Evolutionary conservation across 2,113 vertebrate species (phyloP), one percentile per base, ranked within the genome.

Genomic region (Oreochromis spilurus): DNA sequence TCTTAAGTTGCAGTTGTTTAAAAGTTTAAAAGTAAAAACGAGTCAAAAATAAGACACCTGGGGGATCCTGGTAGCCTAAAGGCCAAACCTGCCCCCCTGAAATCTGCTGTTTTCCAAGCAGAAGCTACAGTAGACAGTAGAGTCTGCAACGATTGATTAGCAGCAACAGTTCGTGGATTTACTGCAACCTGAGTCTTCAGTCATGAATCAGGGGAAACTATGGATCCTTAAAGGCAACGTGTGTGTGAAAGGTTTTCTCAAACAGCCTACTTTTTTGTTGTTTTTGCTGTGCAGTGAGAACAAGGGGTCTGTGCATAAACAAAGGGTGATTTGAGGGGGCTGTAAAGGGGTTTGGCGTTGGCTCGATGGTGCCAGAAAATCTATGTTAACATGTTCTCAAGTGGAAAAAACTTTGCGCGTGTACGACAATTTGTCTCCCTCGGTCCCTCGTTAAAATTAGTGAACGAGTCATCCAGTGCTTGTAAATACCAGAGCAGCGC

Each of bases 401-500:
- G 40, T 48, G 85, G 79, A 70, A 83, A 88, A 78, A 55, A 50
- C 16, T 31, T 19, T 52, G 31, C 21, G 19, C 43, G 48, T 85
- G 43, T 14, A 91, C n/a, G n/a, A 91, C 86, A 87, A 57, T 82
- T 78, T 89, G 86, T 89, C 81, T 89, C 72, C 83, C 60, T 84
- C 80, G 34, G 88, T 87, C 84, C 36, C 81, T 88, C 54, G 83
- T 88, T 89, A 93, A 87, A 91, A 40, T 48, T 24, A 72, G n/a
- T 50, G 55, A 83, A 89, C 45, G 29, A 89, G 83, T 89, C 90
- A 88, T 85, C 8, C 79, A 80, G 50, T 86, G 84, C 92, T 94
- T 81, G 84, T 94, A 92, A 94, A 95, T 91, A 86, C 87, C 88
- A 13, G 58, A 83, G 83, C 79, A 82, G 83, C 65, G 48, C 31